phyloP scores from a whole-genome alignment of 1,140 invertebrate species.

The Drosophila nigromelanica region DNA sequence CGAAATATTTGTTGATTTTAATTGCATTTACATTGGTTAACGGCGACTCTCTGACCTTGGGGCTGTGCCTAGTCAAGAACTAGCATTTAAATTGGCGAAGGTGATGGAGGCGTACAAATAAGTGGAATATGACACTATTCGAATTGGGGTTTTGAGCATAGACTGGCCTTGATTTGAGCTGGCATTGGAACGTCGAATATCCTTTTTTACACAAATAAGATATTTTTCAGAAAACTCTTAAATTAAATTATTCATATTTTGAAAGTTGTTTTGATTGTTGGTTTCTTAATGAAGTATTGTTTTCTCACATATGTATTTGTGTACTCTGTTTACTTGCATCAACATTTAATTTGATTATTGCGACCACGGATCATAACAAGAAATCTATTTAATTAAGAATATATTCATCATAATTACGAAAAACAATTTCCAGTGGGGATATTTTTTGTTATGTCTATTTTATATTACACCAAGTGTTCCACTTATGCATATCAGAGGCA shows the following conservation, averaged over 20 bases:
- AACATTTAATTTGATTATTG: not conserved
- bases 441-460: no score
- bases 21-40: constrained; percentile 55
- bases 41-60: constrained; percentile 56
- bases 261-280: no score
- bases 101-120: constrained; percentile 9
- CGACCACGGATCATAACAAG: no score
- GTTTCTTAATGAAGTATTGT: no score
- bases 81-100: constrained; percentile 48
- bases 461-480: no score
- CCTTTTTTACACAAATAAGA: not conserved
- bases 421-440: no score
- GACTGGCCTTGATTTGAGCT: not conserved
- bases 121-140: constrained; percentile 14
- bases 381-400: no score
- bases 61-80: constrained; percentile 27
- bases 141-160: constrained; percentile 6
- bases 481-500: not conserved
- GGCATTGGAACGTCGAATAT: constrained; percentile 3
- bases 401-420: not conserved
- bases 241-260: no score
- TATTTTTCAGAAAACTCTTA: not conserved
- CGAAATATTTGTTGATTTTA: constrained; percentile 74
- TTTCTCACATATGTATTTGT: no score
- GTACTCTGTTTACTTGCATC: no score